Base-by-base conservation (phyloP, 2,113 vertebrate species). In the Elanoides forficatus region DNA sequence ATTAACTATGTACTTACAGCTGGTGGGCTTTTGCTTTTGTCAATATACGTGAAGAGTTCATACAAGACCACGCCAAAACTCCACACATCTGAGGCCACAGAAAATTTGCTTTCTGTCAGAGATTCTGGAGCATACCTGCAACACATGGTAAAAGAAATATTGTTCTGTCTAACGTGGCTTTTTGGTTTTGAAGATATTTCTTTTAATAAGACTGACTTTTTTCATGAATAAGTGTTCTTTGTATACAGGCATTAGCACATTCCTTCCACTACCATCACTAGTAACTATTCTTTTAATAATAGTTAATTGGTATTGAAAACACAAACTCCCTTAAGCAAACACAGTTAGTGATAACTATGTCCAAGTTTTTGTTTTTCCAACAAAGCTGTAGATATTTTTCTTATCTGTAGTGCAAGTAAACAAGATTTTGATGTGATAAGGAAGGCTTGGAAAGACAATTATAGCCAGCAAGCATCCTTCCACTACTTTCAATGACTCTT, bases 21-120 rank as follows among this genome's bases (percentile, higher is more conserved):
- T 65, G 99, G 99, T 45, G 99, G 99, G 91, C 99, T 99, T 98
- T 98, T 99, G 97, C 97, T 99, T 97, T 99, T 99, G 96, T 99
- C 99, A 65, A 99, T 99, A 85, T 99, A 99, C 1, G 99, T 99
- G 97, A 99, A 99, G 88, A 99, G 99, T 91, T 99, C 99, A 71
- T 99, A 99, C 3, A 99, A 97, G 86, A 99, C 99, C 4, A 99
- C 99, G 55, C 99, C 99, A 76, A 99, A 99, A 82, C 99, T 99
- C 99, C 99, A 99, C 60, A 99, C 98, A 68, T 99, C 99, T 43
- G 99, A 99, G 3, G 99, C 99, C 96, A 99, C 99, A 30, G 99
- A 99, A 98, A 99, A 99, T 96, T 99, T 99, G 95, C 99, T 99
- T 95, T 99, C 99, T 19, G 99, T 99, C 97, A 99, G 97, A n/a